These are phyloP conservation scores for Nothobranchius furzeri DNA, from an alignment of 2,113 vertebrate species.

Conservation along the genomic window DNA sequence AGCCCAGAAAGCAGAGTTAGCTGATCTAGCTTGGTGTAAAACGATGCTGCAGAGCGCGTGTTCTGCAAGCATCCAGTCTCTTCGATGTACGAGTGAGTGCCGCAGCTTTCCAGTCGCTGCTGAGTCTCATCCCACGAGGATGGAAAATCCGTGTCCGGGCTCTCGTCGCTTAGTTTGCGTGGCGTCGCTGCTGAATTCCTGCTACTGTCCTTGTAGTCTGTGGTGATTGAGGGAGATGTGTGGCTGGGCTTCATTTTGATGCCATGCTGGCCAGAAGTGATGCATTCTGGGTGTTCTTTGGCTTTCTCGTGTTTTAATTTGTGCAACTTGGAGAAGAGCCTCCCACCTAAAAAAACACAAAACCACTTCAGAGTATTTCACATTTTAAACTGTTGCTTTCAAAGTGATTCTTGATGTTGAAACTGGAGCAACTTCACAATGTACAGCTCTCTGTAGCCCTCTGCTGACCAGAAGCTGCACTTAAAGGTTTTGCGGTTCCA, in stretches of 20 bases:
- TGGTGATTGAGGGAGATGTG: constrained; percentile 66
- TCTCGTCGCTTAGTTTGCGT: constrained; percentile 42
- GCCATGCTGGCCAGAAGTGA: constrained; percentile 65
- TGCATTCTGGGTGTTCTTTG: constrained; percentile 72
- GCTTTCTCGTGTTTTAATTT: constrained; percentile 69
- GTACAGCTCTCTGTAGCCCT: too few relatives aligned
- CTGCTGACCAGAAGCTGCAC: too few relatives aligned
- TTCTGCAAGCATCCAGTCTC: constrained; percentile 80
- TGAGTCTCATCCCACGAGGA: constrained; percentile 74
- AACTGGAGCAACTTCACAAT: too few relatives aligned
- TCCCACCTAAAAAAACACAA: constrained; percentile 80
- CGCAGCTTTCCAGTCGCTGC: constrained; percentile 73
- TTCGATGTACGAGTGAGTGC: constrained; percentile 79
- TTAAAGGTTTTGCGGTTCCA: too few relatives aligned
- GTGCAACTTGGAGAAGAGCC: constrained; percentile 88
- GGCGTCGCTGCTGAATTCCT: not conserved
- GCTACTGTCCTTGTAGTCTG: constrained; percentile 63
- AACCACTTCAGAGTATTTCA: too few relatives aligned
- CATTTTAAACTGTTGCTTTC: too few relatives aligned
- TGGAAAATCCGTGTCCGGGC: constrained; percentile 57
- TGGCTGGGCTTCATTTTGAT: constrained; percentile 72
- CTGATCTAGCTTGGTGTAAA: constrained; percentile 59
- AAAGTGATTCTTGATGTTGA: too few relatives aligned
- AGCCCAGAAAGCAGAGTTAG: constrained; percentile 45
- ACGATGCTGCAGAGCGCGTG: constrained; percentile 55